phyloP scores from a whole-genome alignment of 2,888 invertebrate genomes.

The Calephelis perditalis region DNA sequence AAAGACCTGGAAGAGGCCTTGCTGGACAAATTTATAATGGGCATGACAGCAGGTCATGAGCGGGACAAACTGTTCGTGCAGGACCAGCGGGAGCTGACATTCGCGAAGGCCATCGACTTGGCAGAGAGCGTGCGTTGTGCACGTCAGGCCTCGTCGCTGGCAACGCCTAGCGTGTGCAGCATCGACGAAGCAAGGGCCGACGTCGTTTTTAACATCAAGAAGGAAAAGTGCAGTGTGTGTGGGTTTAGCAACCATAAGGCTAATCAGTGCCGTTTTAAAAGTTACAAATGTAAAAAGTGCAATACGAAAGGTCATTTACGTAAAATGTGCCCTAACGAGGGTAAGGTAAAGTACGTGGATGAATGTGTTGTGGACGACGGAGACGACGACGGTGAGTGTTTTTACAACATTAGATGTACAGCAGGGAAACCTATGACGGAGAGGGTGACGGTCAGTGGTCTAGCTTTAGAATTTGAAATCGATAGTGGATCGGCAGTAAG shows the following conservation, averaged over 20 bases:
- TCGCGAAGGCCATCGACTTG: conserved; percentile 21
- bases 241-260: conserved; percentile 22
- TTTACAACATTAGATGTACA: conserved; percentile 24
- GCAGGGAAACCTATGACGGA: conserved; percentile 25
- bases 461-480: conserved; percentile 24
- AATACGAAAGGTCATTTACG: conserved; percentile 24
- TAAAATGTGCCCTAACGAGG: conserved; percentile 20
- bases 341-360: conserved; percentile 20
- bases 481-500: conserved; percentile 29
- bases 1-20: conserved; percentile 20
- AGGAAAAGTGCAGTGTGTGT: conserved; percentile 30
- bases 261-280: conserved; percentile 23
- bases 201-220: conserved; percentile 24
- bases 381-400: conserved; percentile 26
- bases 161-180: conserved; percentile 8
- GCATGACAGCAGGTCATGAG: conserved; percentile 20
- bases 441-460: conserved; percentile 19
- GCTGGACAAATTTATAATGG: conserved; percentile 24
- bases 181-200: conserved; percentile 1
- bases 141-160: conserved; percentile 16
- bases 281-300: conserved; percentile 26
- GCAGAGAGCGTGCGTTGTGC: conserved; percentile 21
- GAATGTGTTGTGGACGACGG: conserved; percentile 23
- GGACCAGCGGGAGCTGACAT: conserved; percentile 19
- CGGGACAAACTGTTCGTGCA: conserved; percentile 21